Evolutionary conservation across 2,797 vertebrate species (phyloP).

Genomic region (Emys orbicularis): DNA sequence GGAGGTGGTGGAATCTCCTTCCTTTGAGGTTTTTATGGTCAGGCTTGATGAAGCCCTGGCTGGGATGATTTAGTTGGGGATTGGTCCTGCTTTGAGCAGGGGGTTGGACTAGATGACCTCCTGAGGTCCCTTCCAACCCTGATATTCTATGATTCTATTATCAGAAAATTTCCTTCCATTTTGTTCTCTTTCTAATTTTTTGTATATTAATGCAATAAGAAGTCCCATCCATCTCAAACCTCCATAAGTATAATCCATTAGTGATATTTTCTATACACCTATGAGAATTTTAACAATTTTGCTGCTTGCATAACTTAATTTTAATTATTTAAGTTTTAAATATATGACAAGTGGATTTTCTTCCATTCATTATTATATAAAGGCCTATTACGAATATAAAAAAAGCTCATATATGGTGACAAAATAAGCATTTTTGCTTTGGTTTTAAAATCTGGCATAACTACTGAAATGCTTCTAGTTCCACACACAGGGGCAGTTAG

Average conservation of each 20-base stretch:
- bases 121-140: too few species aligned
- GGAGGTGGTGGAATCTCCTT: too few species aligned
- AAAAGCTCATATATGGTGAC: not conserved
- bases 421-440: not conserved
- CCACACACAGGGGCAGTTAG: too few species aligned
- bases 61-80: too few species aligned
- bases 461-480: not conserved
- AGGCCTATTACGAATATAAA: too few species aligned
- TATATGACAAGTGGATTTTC: not conserved
- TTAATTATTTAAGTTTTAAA: not conserved
- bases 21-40: too few species aligned
- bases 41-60: too few species aligned
- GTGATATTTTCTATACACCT: not conserved
- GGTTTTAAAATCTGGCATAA: constrained; percentile 19
- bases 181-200: not conserved
- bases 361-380: not conserved
- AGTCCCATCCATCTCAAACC: not conserved
- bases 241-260: not conserved
- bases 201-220: not conserved
- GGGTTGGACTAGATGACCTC: too few species aligned
- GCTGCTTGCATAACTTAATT: constrained; percentile 1
- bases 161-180: not conserved
- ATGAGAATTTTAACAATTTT: not conserved
- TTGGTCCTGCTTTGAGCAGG: too few species aligned
- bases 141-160: not conserved